Evolutionary conservation across 2,888 invertebrate species (phyloP).

Genomic region (Chymomyza fuscimana): DNA sequence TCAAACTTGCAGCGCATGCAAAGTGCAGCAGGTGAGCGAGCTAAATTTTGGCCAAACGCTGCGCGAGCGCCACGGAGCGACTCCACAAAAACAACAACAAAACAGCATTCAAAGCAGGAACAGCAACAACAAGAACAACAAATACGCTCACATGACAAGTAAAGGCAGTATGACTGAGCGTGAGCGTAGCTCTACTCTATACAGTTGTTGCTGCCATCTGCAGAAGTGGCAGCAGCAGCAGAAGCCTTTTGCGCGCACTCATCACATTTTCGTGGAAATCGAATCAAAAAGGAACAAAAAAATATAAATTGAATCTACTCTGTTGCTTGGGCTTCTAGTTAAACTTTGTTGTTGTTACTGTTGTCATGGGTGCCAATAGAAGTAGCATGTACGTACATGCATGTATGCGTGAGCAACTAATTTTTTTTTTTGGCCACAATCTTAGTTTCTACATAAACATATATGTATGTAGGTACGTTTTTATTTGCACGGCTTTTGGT

Average conservation of each 20-base stretch:
- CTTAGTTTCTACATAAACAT: slow-evolving; percentile 4
- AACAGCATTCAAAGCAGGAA: slow-evolving; percentile 28
- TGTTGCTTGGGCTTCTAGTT: slow-evolving; percentile 15
- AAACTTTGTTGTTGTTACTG: slow-evolving; percentile 12
- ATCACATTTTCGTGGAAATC: slow-evolving; percentile 77
- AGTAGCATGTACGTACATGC: neutral
- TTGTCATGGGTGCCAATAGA: slow-evolving; percentile 7
- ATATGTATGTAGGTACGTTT: too few species aligned
- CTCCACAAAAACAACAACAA: slow-evolving; percentile 44
- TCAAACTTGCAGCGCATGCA: slow-evolving; percentile 47
- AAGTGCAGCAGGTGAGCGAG: slow-evolving; percentile 66
- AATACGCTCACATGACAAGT: slow-evolving; percentile 53
- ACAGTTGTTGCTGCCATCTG: slow-evolving; percentile 50
- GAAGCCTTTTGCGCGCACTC: slow-evolving; percentile 76
- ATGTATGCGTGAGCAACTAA: slow-evolving; percentile 22
- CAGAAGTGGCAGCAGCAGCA: slow-evolving; percentile 44
- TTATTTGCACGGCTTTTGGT: neutral
- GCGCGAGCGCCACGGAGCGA: slow-evolving; percentile 2
- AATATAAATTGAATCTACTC: neutral
- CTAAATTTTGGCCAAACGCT: slow-evolving; percentile 49
- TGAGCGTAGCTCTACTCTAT: slow-evolving; percentile 6
- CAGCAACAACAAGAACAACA: neutral
- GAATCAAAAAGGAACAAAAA: slow-evolving; percentile 67
- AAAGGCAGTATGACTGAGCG: slow-evolving; percentile 17
- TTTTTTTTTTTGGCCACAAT: neutral